A percentile compares a stretch with the other conserved stretches of the same genome.
Conservation (phyloP, 1,140 invertebrate genomes). For the Drosophila repleta region DNA sequence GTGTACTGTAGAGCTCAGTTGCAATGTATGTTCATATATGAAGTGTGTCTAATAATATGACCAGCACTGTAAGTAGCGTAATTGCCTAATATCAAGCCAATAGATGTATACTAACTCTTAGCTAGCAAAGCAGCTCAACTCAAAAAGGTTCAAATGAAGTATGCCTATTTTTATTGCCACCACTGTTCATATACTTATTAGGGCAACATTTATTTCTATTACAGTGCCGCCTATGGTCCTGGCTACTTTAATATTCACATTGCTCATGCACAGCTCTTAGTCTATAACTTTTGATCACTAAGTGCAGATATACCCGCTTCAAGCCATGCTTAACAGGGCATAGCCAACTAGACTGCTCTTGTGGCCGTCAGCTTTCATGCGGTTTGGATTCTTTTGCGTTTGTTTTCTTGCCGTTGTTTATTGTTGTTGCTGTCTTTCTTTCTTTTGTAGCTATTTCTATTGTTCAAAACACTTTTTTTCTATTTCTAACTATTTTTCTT, state of each 20-base stretch:
- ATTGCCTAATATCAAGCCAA: no score
- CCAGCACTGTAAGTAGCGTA: background rate
- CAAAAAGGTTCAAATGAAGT: background rate
- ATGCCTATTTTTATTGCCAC: background rate
- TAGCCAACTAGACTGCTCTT: constrained; percentile 32
- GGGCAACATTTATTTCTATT: no score
- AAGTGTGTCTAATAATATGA: background rate
- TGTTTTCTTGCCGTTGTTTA: background rate
- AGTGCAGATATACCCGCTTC: background rate
- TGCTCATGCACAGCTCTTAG: background rate
- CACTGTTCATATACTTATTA: background rate
- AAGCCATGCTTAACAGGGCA: background rate
- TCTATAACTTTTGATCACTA: background rate
- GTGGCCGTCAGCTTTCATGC: constrained; percentile 50
- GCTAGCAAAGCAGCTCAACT: no score
- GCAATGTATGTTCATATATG: no score
- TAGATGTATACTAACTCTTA: no score
- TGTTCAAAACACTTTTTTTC: constrained; percentile 28
- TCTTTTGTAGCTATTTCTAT: constrained; percentile 39
- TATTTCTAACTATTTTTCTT: constrained; percentile 29
- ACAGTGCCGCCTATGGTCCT: no score
- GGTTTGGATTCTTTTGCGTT: constrained; percentile 42
- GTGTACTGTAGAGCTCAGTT: no score
- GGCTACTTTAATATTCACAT: no score
- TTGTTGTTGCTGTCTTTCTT: constrained; percentile 22